Evolutionary conservation across 2,113 vertebrate species (phyloP).

Genomic region (Clarias batrachus): DNA sequence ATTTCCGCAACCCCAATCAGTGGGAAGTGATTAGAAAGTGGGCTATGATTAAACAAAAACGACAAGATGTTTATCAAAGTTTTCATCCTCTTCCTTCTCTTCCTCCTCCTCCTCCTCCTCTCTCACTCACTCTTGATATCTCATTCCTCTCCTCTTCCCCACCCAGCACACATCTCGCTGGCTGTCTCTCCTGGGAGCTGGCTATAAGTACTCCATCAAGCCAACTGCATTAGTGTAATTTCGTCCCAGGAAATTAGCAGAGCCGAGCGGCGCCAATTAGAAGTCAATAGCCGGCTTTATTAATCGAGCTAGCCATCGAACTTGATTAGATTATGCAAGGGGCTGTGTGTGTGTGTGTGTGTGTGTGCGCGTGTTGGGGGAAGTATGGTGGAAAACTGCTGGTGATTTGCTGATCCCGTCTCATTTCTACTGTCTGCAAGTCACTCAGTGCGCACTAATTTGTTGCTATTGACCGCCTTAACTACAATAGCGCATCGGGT

Average conservation of each 20-base stretch:
- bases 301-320: constrained; percentile 91
- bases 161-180: constrained; percentile 73
- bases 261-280: constrained; percentile 99
- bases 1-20: constrained; percentile 66
- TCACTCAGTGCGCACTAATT: constrained; percentile 71
- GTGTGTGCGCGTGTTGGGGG: constrained; percentile 38
- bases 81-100: constrained; percentile 57
- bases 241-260: constrained; percentile 91
- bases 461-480: constrained; percentile 71
- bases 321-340: constrained; percentile 93
- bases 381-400: constrained; percentile 53
- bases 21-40: constrained; percentile 76
- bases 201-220: constrained; percentile 79
- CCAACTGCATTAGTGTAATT: constrained; percentile 82
- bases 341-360: constrained; percentile 55
- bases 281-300: constrained; percentile 96
- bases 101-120: not conserved
- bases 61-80: constrained; percentile 75
- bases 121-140: constrained; percentile 45
- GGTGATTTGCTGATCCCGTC: constrained; percentile 74
- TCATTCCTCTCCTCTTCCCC: constrained; percentile 38
- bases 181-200: constrained; percentile 72
- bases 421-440: constrained; percentile 73
- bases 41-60: constrained; percentile 74
- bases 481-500: constrained; percentile 49